Evolutionary conservation across 2,888 invertebrate species (phyloP).

Genomic region (Bembecia ichneumoniformis): DNA sequence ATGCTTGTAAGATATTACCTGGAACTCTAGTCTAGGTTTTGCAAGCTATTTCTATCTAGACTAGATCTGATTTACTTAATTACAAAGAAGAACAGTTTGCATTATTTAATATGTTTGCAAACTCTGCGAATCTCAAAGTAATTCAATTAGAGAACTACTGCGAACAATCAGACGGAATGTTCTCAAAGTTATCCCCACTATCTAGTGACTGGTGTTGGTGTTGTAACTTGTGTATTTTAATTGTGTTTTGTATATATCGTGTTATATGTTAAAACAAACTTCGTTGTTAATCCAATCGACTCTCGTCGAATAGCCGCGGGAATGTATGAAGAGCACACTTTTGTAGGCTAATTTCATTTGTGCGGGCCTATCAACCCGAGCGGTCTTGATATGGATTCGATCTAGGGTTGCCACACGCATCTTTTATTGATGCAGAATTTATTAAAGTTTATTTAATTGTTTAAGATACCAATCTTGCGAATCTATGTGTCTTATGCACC

Average conservation of each 20-base stretch:
- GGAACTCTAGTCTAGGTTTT: too few species aligned
- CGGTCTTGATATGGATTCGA: conserved; percentile 2
- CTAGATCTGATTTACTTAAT: too few species aligned
- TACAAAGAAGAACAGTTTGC: too few species aligned
- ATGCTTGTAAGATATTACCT: too few species aligned
- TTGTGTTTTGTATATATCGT: background rate
- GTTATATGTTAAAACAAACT: too few species aligned
- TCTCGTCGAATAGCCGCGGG: conserved; percentile 12
- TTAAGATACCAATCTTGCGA: too few species aligned
- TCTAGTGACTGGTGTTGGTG: background rate
- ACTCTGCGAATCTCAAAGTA: background rate
- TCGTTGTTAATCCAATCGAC: too few species aligned
- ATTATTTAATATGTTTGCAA: background rate
- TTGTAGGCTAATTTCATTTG: conserved; percentile 25
- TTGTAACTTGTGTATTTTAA: background rate
- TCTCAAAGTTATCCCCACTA: background rate
- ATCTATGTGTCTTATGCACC: too few species aligned
- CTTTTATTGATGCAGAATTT: too few species aligned
- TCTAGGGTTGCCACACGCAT: background rate
- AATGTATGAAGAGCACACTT: conserved; percentile 7
- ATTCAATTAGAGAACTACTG: conserved; percentile 1
- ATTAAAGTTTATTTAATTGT: too few species aligned
- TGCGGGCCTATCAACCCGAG: conserved; percentile 13
- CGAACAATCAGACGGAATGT: background rate
- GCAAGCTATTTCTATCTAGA: too few species aligned